Conservation (phyloP, 2,113 vertebrate genomes). For the Gallinago jamesoni region DNA sequence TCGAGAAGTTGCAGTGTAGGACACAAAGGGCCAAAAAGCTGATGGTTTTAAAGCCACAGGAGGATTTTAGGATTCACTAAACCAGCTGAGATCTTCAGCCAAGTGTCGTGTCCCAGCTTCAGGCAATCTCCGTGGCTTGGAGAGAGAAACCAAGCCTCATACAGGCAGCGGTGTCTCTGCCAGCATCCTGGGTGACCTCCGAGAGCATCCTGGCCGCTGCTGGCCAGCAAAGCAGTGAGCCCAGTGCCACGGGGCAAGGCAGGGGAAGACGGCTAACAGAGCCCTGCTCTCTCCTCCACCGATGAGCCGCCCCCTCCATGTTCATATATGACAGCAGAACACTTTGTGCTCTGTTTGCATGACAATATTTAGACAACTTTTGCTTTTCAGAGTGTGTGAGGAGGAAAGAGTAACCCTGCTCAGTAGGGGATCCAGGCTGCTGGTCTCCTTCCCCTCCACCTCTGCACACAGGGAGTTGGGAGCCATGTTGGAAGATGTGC, state of each 20-base stretch:
- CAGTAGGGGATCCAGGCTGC: not conserved
- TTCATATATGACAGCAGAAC: not conserved
- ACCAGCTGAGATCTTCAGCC: not conserved
- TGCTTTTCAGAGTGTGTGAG: not conserved
- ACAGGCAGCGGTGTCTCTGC: not conserved
- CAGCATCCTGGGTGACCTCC: not conserved
- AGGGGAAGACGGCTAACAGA: not conserved
- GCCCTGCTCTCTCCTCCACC: not conserved
- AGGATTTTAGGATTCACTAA: not conserved
- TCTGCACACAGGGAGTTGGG: not conserved
- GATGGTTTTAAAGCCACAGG: not conserved
- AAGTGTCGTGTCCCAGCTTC: not conserved
- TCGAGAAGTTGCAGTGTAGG: not conserved
- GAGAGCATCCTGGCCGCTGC: not conserved
- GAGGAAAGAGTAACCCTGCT: not conserved
- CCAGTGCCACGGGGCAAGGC: not conserved
- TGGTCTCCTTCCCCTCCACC: not conserved
- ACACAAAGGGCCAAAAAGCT: not conserved
- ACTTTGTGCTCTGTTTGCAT: accelerated
- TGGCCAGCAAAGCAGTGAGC: not conserved
- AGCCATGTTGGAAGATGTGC: not conserved
- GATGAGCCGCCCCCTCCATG: accelerated
- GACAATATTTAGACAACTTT: not conserved
- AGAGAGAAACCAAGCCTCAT: not conserved
- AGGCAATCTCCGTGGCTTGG: not conserved